Evolutionary conservation across 2,888 invertebrate genomes (phyloP).

Genomic region (Ypsolopha sequella): DNA sequence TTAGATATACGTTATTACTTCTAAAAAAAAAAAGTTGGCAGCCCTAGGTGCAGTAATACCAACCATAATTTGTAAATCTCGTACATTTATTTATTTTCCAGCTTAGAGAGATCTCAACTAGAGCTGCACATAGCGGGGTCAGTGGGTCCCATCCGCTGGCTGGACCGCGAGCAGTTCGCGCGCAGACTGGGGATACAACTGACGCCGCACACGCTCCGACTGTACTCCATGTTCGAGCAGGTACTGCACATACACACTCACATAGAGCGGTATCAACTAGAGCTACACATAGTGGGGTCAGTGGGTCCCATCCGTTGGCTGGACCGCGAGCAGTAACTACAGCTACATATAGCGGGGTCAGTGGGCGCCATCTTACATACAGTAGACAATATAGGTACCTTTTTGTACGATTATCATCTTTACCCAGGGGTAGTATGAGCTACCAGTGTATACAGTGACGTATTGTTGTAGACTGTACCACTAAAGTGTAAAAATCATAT

Average conservation of each 20-base stretch:
- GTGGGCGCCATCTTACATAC: slow-evolving; percentile 9
- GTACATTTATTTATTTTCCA: slow-evolving; percentile 23
- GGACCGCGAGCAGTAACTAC: slow-evolving; percentile 63
- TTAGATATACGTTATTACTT: no score
- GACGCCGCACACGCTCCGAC: slow-evolving; percentile 67
- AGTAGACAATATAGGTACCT: no score
- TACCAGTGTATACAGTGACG: no score
- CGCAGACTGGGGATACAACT: slow-evolving; percentile 72
- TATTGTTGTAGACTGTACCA: no score
- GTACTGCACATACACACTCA: slow-evolving; percentile 34
- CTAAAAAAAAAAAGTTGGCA: no score
- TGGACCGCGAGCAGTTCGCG: slow-evolving; percentile 68
- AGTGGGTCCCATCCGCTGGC: slow-evolving; percentile 23
- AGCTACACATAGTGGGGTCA: slow-evolving; percentile 52
- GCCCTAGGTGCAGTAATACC: no score
- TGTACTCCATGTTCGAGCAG: slow-evolving; percentile 78
- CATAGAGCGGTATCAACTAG: slow-evolving; percentile 29
- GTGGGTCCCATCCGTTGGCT: slow-evolving; percentile 31
- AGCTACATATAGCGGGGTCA: slow-evolving; percentile 52
- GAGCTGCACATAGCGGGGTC: slow-evolving; percentile 59
- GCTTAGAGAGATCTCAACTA: slow-evolving; percentile 65
- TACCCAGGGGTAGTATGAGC: no score
- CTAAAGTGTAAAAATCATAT: no score
- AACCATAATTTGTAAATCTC: no score
- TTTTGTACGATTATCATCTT: no score